A percentile compares a stretch with the other conserved stretches of the same genome.
phyloP scores from a whole-genome alignment of 1,140 invertebrate species.

The Stenopsyche tienmushanensis region DNA sequence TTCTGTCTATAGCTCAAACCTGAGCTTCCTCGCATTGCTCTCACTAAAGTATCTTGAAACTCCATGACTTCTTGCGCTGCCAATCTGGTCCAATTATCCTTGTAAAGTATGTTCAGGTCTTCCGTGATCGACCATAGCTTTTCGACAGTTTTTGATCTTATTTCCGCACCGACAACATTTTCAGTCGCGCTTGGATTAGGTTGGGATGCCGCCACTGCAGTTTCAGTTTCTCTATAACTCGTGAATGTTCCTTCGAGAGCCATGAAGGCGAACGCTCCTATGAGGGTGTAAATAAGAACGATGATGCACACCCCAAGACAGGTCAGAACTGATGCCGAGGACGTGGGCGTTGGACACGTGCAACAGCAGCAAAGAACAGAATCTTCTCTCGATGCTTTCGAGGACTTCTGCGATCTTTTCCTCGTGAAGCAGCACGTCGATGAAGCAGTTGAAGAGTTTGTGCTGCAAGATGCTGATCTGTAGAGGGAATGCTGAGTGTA shows the following conservation, averaged over 20 bases:
- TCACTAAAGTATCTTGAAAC: conserved; percentile 69
- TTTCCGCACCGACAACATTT: conserved; percentile 48
- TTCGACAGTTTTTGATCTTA: conserved; percentile 69
- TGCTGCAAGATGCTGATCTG: conserved; percentile 27
- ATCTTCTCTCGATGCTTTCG: conserved; percentile 30
- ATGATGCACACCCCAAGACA: conserved; percentile 75
- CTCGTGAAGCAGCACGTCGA: conserved; percentile 36
- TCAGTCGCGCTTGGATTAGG: conserved; percentile 56
- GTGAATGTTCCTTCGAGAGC: conserved; percentile 72
- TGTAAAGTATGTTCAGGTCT: conserved; percentile 89
- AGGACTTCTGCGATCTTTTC: conserved; percentile 19
- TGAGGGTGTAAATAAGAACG: conserved; percentile 84
- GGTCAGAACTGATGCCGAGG: conserved; percentile 50
- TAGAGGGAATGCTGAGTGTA: conserved; percentile 35
- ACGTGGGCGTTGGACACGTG: conserved; percentile 36
- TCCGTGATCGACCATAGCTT: conserved; percentile 92
- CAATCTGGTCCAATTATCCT: conserved; percentile 90
- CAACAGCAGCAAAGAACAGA: conserved; percentile 38
- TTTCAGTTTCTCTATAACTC: conserved; percentile 47
- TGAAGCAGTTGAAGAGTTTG: conserved; percentile 19
- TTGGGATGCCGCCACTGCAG: conserved; percentile 63
- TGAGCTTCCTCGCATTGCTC: conserved; percentile 46
- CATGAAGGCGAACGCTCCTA: conserved; percentile 91
- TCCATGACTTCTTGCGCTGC: conserved; percentile 80
- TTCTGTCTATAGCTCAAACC: conserved; percentile 38